These are phyloP conservation scores for Huso huso DNA, from an alignment of 2,797 vertebrate species.

Conservation along the genomic window DNA sequence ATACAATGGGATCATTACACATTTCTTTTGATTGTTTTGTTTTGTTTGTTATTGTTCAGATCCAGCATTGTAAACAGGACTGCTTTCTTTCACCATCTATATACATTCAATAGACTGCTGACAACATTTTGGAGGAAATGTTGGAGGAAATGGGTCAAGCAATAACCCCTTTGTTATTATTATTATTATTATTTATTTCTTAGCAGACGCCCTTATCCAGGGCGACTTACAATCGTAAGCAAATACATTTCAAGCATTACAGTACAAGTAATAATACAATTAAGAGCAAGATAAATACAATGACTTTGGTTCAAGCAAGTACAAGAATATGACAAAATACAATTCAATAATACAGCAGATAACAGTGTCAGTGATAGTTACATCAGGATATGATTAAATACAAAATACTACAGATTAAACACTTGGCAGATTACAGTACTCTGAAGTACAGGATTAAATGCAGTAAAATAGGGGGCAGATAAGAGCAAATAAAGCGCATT, in stretches of 20 bases:
- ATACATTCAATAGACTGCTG: slow-evolving; percentile 8
- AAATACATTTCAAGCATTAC: neutral
- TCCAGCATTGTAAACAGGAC: neutral
- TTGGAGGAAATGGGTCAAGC: slow-evolving; percentile 10
- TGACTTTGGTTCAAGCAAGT: too few species aligned
- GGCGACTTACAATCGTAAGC: neutral
- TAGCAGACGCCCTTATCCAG: neutral
- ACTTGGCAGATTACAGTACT: too few species aligned
- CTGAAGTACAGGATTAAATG: too few species aligned
- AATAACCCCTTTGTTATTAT: neutral
- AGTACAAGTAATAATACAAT: neutral
- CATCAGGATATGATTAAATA: too few species aligned
- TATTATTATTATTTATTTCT: neutral
- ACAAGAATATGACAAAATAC: too few species aligned
- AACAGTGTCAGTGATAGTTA: too few species aligned
- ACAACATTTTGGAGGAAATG: slow-evolving; percentile 10
- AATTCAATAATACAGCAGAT: too few species aligned
- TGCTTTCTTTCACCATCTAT: neutral
- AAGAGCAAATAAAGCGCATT: too few species aligned
- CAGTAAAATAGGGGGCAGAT: too few species aligned
- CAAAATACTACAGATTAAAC: too few species aligned
- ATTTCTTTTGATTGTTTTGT: neutral
- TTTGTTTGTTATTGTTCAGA: neutral
- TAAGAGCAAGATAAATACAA: neutral
- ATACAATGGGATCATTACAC: neutral